phyloP scores from a whole-genome alignment of 2,797 vertebrate genomes.

The Urophycis tenuis region DNA sequence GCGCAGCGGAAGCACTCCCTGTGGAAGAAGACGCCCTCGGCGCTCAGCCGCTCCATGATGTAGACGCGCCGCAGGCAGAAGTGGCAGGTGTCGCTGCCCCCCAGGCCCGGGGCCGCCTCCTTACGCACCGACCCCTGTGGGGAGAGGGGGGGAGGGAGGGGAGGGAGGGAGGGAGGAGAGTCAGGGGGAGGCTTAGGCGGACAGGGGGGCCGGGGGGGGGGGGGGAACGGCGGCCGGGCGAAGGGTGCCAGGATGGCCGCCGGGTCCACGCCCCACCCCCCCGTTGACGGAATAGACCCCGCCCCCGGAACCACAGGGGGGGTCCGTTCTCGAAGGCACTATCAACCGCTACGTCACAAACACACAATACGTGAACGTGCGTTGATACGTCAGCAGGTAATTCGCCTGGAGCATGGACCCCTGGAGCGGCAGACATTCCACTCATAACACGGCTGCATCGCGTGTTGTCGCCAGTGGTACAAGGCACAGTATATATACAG shows the following conservation, averaged over 20 bases:
- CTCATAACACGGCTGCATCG: not conserved
- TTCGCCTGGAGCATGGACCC: not conserved
- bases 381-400: too few species aligned
- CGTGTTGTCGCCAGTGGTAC: too few species aligned
- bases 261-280: too few species aligned
- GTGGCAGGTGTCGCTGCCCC: constrained; percentile 86
- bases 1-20: constrained; percentile 93
- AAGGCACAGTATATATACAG: not conserved
- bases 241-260: too few species aligned
- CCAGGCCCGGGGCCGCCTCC: constrained; percentile 73
- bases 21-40: constrained; percentile 93
- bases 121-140: constrained; percentile 74
- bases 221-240: too few species aligned
- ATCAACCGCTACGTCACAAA: too few species aligned
- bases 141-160: not conserved
- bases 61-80: constrained; percentile 93
- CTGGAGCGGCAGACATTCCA: not conserved
- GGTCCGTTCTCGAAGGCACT: too few species aligned
- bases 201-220: too few species aligned
- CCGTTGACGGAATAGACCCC: too few species aligned
- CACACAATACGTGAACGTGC: too few species aligned
- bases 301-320: too few species aligned
- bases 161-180: not conserved
- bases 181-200: not conserved
- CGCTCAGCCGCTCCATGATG: constrained; percentile 90